Conservation (phyloP, 2,888 invertebrate genomes). For the Andrena marginata region DNA sequence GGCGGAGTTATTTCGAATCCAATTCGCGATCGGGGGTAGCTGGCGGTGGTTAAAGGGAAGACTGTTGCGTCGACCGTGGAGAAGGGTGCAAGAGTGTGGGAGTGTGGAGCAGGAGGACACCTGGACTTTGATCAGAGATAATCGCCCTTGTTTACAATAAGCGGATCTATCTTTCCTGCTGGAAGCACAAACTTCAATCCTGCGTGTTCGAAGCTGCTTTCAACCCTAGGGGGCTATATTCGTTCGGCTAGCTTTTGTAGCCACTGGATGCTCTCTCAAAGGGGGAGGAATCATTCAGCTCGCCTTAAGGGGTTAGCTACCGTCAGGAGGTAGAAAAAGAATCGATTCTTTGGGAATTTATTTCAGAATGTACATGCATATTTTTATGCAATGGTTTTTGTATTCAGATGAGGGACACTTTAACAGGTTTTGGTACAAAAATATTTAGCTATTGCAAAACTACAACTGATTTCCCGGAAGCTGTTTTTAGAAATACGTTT, state of each 20-base stretch:
- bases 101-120: background rate
- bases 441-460: too few relatives aligned
- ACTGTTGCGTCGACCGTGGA: constrained; percentile 10
- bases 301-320: too few relatives aligned
- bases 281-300: background rate
- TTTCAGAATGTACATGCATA: too few relatives aligned
- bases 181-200: background rate
- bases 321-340: too few relatives aligned
- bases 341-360: too few relatives aligned
- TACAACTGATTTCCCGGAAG: too few relatives aligned
- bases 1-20: background rate
- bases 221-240: background rate
- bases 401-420: too few relatives aligned
- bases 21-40: background rate
- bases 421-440: too few relatives aligned
- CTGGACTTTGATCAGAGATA: constrained; percentile 18
- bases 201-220: background rate
- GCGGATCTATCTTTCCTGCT: background rate
- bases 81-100: background rate
- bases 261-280: background rate
- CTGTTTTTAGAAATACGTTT: too few relatives aligned
- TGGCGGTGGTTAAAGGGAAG: background rate
- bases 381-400: too few relatives aligned
- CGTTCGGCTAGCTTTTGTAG: background rate
- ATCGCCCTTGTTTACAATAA: background rate